These are phyloP conservation scores for Apodemus sylvaticus DNA, from an alignment of 2,113 vertebrate genomes.

Conservation along the genomic window DNA sequence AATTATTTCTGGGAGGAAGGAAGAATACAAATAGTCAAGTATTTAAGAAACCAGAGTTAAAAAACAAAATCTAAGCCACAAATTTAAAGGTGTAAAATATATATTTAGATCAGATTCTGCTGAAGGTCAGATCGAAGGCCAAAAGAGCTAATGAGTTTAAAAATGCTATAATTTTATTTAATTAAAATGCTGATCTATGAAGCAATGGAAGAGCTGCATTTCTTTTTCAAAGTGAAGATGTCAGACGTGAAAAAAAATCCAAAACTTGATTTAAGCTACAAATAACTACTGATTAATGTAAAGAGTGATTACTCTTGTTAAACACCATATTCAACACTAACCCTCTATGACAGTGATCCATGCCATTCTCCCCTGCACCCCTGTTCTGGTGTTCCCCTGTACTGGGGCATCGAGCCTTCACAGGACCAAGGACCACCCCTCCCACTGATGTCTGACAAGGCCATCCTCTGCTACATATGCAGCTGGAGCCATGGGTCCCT, in stretches of 20 bases:
- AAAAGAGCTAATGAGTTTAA: neutral
- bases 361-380: no score
- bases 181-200: neutral
- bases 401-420: no score
- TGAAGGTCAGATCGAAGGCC: no score
- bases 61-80: neutral
- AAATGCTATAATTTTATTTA: neutral
- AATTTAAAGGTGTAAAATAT: neutral
- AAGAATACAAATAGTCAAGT: neutral
- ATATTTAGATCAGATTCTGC: no score
- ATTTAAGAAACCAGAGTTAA: neutral
- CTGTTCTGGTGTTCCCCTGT: no score
- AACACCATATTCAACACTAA: neutral
- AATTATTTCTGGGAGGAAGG: conserved; percentile 91
- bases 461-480: no score
- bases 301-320: neutral
- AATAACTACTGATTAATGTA: neutral
- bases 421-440: no score
- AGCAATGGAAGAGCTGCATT: neutral
- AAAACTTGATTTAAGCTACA: neutral
- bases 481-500: no score
- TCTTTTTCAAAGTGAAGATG: neutral
- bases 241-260: neutral
- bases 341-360: no score
- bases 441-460: no score